Evolutionary conservation across 2,113 vertebrate genomes (phyloP).

Genomic region (Ivindomyrus marchei): DNA sequence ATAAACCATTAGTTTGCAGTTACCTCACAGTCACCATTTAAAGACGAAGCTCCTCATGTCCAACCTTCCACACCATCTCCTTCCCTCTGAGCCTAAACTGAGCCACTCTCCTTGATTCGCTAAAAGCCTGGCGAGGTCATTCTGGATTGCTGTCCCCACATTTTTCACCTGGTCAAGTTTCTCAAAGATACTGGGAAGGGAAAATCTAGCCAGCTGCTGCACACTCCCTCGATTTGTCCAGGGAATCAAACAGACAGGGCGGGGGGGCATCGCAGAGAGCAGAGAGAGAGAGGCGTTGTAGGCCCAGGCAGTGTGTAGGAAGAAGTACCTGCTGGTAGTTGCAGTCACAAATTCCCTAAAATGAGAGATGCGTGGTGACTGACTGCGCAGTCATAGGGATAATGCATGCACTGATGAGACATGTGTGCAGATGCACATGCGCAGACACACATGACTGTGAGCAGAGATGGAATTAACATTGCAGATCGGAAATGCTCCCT

Average conservation of each 20-base stretch:
- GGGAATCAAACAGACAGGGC: too few species aligned
- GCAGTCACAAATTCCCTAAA: constrained; percentile 31
- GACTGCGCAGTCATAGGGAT: constrained; percentile 49
- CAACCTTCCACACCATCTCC: not conserved
- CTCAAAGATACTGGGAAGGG: not conserved
- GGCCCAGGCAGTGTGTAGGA: too few species aligned
- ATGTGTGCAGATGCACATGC: constrained; percentile 25
- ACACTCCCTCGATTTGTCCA: not conserved
- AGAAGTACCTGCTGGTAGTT: constrained; percentile 4
- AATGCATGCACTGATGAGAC: constrained; percentile 38
- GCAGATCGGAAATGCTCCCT: constrained; percentile 36
- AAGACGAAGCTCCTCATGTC: not conserved
- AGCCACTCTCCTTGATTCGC: not conserved
- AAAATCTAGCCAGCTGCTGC: not conserved
- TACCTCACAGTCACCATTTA: not conserved
- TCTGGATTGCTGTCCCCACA: not conserved
- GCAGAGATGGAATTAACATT: constrained; percentile 45
- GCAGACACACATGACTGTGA: not conserved
- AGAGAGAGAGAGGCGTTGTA: not conserved
- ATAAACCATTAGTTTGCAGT: not conserved
- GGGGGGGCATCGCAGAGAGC: not conserved
- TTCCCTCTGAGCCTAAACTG: not conserved
- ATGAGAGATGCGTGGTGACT: constrained; percentile 26
- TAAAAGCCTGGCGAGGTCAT: not conserved
- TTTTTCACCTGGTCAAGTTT: not conserved